Percentiles rank a stretch among this genome's conserved stretches.
phyloP scores from a whole-genome alignment of 2,797 vertebrate species.

The Aulostomus chinensis region DNA sequence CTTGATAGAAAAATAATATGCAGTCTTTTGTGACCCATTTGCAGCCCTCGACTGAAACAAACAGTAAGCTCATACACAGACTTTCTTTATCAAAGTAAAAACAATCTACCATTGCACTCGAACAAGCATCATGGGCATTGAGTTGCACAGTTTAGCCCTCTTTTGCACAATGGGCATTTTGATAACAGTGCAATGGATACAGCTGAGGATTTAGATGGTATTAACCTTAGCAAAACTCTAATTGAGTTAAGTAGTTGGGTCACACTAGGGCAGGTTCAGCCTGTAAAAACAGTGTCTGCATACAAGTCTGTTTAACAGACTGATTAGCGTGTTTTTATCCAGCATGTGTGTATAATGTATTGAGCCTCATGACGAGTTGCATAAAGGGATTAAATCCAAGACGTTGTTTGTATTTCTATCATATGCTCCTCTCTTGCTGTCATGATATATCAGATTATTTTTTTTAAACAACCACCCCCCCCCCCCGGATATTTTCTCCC shows the following conservation, averaged over 20 bases:
- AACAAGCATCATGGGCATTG: conserved; percentile 53
- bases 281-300: conserved; percentile 22
- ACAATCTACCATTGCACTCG: conserved; percentile 33
- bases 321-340: conserved; percentile 7
- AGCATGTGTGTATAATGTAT: not conserved
- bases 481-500: too few species aligned
- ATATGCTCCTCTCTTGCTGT: not conserved
- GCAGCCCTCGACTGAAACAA: too few species aligned
- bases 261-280: conserved; percentile 39
- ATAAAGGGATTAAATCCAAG: not conserved
- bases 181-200: conserved; percentile 65
- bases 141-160: conserved; percentile 46
- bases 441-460: too few species aligned
- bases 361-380: too few species aligned
- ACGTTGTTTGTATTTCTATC: not conserved
- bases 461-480: too few species aligned
- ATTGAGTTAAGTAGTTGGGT: conserved; percentile 50
- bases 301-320: conserved; percentile 19
- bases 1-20: too few species aligned
- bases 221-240: conserved; percentile 44
- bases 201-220: conserved; percentile 54
- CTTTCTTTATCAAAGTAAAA: conserved; percentile 29
- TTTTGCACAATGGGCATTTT: conserved; percentile 58
- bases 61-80: not conserved
- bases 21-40: too few species aligned